Conservation (phyloP, 2,113 vertebrate species). For the Formicarius rufipectus region DNA sequence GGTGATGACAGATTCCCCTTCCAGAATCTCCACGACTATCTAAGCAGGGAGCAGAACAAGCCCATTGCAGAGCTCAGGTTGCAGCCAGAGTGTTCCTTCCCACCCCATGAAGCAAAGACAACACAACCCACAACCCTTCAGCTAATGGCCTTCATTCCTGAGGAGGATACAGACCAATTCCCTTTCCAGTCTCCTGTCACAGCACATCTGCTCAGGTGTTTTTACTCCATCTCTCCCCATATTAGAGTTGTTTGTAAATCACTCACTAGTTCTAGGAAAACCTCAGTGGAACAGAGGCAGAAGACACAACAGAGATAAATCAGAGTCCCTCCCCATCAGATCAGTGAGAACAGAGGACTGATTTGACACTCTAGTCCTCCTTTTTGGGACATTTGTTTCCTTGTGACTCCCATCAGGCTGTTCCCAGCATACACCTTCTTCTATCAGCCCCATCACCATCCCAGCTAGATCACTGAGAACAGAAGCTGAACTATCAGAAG, state of each 20-base stretch:
- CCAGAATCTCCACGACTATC: conserved; percentile 80
- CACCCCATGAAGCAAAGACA: not conserved
- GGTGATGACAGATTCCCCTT: conserved; percentile 83
- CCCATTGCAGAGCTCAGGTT: not conserved
- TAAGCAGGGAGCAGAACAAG: conserved; percentile 11
- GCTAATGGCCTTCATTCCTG: too few species aligned
- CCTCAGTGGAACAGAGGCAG: not conserved
- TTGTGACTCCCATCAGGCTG: not conserved
- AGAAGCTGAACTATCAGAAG: not conserved
- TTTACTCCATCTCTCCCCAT: not conserved
- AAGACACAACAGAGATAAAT: not conserved
- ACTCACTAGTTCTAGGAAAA: not conserved
- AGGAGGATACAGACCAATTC: not conserved
- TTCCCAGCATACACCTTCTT: not conserved
- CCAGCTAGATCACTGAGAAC: fast-evolving
- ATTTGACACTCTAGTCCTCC: not conserved
- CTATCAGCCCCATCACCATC: not conserved
- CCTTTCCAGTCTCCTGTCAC: not conserved
- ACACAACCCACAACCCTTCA: not conserved
- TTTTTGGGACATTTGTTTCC: not conserved
- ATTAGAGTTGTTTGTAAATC: not conserved
- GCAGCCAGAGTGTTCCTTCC: not conserved
- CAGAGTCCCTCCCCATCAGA: not conserved
- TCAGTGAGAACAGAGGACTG: not conserved
- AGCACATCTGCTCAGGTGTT: not conserved